Evolutionary conservation across 2,888 invertebrate species (phyloP).

Genomic region (Dimorphilus gyrociliatus): DNA sequence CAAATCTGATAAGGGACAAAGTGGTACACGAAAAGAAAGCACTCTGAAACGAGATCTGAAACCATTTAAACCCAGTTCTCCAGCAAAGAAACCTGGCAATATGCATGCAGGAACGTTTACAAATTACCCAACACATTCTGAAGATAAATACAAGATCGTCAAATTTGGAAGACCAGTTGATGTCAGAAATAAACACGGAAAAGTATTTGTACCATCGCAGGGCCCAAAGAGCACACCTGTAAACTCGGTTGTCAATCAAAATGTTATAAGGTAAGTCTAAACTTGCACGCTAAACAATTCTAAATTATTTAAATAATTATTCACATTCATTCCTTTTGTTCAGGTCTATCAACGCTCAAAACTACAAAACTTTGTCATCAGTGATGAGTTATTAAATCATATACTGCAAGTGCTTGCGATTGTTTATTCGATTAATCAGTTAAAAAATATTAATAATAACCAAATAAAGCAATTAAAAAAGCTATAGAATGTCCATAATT

Average conservation of each 20-base stretch:
- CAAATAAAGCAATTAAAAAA: too few relatives aligned
- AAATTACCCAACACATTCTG: conserved; percentile 33
- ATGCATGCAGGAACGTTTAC: conserved; percentile 35
- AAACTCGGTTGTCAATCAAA: conserved; percentile 30
- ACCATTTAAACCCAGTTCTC: conserved; percentile 34
- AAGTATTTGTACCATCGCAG: conserved; percentile 30
- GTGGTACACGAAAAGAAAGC: conserved; percentile 7
- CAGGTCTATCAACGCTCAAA: conserved; percentile 28
- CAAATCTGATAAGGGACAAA: conserved; percentile 15
- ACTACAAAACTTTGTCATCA: conserved; percentile 20
- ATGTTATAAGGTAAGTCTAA: conserved; percentile 29
- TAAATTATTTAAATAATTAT: too few relatives aligned
- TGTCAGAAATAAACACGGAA: conserved; percentile 34
- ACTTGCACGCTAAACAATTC: too few relatives aligned
- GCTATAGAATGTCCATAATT: too few relatives aligned
- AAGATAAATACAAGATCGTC: conserved; percentile 23
- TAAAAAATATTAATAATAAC: too few relatives aligned
- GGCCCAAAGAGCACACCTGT: conserved; percentile 32
- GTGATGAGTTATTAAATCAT: too few relatives aligned
- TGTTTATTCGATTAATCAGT: too few relatives aligned
- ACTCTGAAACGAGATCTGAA: conserved; percentile 18
- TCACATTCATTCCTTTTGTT: conserved; percentile 10
- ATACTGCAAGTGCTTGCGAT: too few relatives aligned
- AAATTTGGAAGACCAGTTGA: conserved; percentile 19
- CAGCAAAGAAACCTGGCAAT: conserved; percentile 34